These are phyloP conservation scores for Strigamia crassipes DNA, from an alignment of 2,888 invertebrate species.

Conservation along the genomic window DNA sequence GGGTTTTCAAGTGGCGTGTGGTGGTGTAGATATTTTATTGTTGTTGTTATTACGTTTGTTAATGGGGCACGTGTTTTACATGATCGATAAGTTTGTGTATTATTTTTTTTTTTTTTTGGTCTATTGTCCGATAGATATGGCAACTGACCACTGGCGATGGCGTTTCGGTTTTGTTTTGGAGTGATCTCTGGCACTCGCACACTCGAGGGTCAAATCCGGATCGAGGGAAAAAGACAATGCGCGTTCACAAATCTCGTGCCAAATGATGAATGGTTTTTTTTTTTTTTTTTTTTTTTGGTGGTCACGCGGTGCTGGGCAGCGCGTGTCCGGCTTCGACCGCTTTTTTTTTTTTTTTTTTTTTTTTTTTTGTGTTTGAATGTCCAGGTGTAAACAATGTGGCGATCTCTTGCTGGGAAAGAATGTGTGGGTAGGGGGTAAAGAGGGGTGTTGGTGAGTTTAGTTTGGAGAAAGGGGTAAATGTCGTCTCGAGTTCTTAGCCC, in stretches of 20 bases:
- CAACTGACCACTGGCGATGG: not conserved
- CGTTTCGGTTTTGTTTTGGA: not conserved
- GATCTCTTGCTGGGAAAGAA: not conserved
- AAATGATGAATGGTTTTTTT: not conserved
- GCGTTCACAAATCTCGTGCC: constrained; percentile 23
- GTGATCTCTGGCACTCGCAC: not conserved
- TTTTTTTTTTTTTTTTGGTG: too few relatives aligned
- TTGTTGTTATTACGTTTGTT: not conserved
- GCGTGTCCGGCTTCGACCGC: constrained; percentile 19
- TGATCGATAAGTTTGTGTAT: not conserved
- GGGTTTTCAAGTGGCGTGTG: not conserved
- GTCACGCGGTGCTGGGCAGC: constrained; percentile 19
- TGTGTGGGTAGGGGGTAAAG: not conserved
- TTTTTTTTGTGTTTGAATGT: not conserved
- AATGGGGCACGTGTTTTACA: constrained; percentile 1
- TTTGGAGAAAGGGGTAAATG: constrained; percentile 8
- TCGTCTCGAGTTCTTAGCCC: constrained; percentile 3
- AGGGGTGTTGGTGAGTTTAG: not conserved
- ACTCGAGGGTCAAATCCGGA: not conserved
- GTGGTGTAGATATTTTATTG: not conserved
- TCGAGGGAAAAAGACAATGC: constrained; percentile 16
- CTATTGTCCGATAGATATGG: not conserved
- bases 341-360: not conserved
- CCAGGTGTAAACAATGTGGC: not conserved
- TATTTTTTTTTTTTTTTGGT: not conserved